These are phyloP conservation scores for Anomalospiza imberbis DNA, from an alignment of 2,797 vertebrate species.

Conservation along the genomic window DNA sequence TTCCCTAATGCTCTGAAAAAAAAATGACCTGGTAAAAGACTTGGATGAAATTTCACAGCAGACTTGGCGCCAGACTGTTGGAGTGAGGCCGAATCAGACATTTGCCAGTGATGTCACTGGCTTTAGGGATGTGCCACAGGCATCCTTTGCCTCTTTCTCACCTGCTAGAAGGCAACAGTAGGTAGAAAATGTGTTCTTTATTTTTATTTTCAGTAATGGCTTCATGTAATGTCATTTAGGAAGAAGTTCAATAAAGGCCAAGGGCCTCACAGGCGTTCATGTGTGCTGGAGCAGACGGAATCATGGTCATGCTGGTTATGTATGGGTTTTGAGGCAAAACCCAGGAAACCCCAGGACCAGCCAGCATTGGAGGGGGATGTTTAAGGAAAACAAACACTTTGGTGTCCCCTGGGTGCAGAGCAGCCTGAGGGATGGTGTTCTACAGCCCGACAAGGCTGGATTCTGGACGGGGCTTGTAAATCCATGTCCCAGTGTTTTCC, in stretches of 20 bases:
- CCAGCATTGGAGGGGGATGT: fast-evolving
- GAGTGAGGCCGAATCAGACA: fast-evolving
- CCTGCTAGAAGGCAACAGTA: background rate
- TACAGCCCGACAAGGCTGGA: no score
- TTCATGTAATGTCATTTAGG: background rate
- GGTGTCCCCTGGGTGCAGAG: background rate
- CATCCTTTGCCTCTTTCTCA: background rate
- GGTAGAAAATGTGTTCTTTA: background rate
- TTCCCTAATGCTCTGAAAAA: background rate
- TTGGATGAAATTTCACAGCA: background rate
- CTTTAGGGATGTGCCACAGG: background rate
- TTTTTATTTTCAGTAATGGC: background rate
- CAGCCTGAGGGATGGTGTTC: fast-evolving
- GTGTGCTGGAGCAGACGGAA: background rate
- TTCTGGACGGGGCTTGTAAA: background rate
- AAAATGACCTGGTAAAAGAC: background rate
- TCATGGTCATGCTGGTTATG: fast-evolving
- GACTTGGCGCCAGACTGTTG: fast-evolving
- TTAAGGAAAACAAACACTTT: fast-evolving
- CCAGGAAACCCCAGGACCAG: background rate
- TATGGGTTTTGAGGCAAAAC: background rate
- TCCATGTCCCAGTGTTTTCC: fast-evolving
- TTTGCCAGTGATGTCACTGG: background rate
- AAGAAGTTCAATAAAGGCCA: background rate
- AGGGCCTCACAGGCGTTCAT: fast-evolving